Percentiles rank a stretch among this genome's conserved stretches.
Evolutionary conservation across 2,888 invertebrate species (phyloP).

Genomic region (Megamerina dolium): DNA sequence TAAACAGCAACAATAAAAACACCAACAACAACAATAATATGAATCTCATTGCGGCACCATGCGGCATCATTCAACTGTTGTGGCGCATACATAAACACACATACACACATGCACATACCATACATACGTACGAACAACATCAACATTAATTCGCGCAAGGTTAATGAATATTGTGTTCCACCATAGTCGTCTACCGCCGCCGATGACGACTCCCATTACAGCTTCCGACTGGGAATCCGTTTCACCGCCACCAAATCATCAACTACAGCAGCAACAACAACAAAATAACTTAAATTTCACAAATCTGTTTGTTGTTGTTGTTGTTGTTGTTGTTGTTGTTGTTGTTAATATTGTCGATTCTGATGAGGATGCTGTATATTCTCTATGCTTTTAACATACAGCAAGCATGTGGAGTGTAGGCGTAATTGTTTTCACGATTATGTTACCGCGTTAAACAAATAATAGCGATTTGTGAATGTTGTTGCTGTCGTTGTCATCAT

Average conservation of each 20-base stretch:
- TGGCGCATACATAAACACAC: constrained; percentile 1
- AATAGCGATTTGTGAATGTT: constrained; percentile 15
- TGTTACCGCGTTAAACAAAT: constrained; percentile 40
- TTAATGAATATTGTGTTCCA: constrained; percentile 46
- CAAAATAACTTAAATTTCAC: too few relatives aligned
- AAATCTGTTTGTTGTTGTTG: constrained; percentile 1
- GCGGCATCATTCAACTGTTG: constrained; percentile 1
- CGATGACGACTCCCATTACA: constrained; percentile 35
- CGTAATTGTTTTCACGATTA: constrained; percentile 47
- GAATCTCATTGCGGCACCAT: too few relatives aligned
- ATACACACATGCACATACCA: constrained; percentile 5
- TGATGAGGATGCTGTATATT: too few relatives aligned
- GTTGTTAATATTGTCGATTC: constrained; percentile 1
- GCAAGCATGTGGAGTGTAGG: constrained; percentile 38
- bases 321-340: constrained; percentile 12
- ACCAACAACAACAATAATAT: too few relatives aligned
- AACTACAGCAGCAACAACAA: not conserved
- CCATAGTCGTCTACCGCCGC: constrained; percentile 37
- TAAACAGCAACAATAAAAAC: too few relatives aligned
- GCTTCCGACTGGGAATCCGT: constrained; percentile 44
- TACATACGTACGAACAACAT: constrained; percentile 8
- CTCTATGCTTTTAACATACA: too few relatives aligned
- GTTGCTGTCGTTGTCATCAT: constrained; percentile 3
- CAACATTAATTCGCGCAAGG: constrained; percentile 43
- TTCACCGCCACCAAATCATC: constrained; percentile 28